These are phyloP conservation scores for Phyllotreta striolata DNA, from an alignment of 2,888 invertebrate species.

Conservation along the genomic window DNA sequence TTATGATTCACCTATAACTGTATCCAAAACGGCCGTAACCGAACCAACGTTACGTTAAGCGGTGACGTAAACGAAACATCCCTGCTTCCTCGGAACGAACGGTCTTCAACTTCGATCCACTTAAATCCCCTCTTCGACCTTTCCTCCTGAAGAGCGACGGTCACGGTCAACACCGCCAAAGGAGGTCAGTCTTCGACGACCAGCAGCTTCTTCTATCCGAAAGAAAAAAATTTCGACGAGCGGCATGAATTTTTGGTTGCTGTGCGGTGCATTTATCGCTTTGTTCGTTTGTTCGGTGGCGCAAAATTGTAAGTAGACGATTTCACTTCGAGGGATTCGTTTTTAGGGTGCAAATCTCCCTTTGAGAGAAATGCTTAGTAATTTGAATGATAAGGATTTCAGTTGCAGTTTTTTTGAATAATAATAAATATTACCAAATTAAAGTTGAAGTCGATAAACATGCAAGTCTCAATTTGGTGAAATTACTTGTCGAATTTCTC, in stretches of 20 bases:
- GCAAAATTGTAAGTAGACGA: slow-evolving; percentile 33
- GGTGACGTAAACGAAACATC: slow-evolving; percentile 4
- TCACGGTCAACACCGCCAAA: slow-evolving; percentile 37
- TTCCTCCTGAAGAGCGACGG: slow-evolving; percentile 33
- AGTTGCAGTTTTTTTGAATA: no score
- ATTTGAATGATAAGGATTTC: no score
- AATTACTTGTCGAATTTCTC: no score
- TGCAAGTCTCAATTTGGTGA: no score
- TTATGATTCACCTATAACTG: no score
- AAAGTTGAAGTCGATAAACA: no score
- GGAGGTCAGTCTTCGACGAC: slow-evolving; percentile 35
- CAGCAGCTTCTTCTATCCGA: slow-evolving; percentile 26
- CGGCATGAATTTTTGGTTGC: slow-evolving; percentile 26
- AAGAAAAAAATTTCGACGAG: slow-evolving; percentile 7
- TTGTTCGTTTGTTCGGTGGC: slow-evolving; percentile 21
- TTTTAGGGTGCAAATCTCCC: not conserved
- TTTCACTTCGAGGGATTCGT: not conserved
- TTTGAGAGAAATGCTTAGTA: no score
- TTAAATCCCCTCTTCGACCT: slow-evolving; percentile 34
- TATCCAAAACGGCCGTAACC: no score
- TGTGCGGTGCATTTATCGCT: slow-evolving; percentile 19
- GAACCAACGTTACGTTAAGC: not conserved
- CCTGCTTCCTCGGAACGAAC: slow-evolving; percentile 4
- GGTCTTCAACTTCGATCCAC: slow-evolving; percentile 28
- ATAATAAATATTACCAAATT: no score